Evolutionary conservation across 2,113 vertebrate genomes (phyloP), one percentile per base, ranked within the genome.

Genomic region (Craseonycteris thonglongyai): DNA sequence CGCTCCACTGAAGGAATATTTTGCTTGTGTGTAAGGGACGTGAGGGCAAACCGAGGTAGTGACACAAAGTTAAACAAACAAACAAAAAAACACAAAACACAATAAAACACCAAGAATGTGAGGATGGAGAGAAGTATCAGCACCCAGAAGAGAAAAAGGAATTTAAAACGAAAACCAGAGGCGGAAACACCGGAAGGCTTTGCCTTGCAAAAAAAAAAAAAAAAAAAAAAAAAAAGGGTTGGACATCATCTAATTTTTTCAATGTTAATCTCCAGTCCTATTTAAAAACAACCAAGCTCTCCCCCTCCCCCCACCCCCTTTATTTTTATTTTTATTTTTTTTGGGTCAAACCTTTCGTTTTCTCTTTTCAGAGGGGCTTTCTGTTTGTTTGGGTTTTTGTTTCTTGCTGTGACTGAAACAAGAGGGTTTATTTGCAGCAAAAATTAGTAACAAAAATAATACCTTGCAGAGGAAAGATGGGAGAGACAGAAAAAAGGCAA

Each of bases 1-100:
- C 94, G 99, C 99, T 92, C 99, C 99, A 59, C 99, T 99, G 98
- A 99, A 99, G 99, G 99, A 99, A 97, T 99, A 99, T 98, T 99
- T 99, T 94, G 99, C 99, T 98, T 99, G 99, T 96, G 98, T 98
- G 88, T 99, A 99, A 99, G 90, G 97, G 98, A 97, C 97, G 80
- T 78, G 88, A 97, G 94, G 95, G 95, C 97, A 98, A 97, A 98
- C 98, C 97, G 98, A 98, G 97, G 95, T 98, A 97, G 97, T 90
- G 88, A 97, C 94, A 91, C 88, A 93, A 76, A 97, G 96, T 97
- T 91, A 93, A 97, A 98, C 98, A 98, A 98, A 97, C 98, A 98
- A 97, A 97, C 93, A 96, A 94, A 95, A 95, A 95, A 93, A 95
- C 98, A 98, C 66, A 93, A 95, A 93, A 97, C 69, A 96, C 90